Evolutionary conservation across 2,113 vertebrate genomes (phyloP).

Genomic region (Thomomys bottae): DNA sequence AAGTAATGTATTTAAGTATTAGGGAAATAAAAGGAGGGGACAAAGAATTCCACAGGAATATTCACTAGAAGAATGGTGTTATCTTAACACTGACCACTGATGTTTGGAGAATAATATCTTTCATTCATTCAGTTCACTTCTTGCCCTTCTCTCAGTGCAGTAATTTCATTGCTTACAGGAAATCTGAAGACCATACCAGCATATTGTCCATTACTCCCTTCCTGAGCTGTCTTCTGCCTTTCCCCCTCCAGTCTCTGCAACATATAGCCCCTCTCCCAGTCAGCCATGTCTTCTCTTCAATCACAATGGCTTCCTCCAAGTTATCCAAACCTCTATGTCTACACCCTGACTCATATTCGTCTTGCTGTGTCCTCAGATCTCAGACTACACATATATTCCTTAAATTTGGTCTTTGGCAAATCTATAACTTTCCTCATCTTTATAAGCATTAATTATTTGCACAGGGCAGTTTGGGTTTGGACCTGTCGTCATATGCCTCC

Average conservation of each 20-base stretch:
- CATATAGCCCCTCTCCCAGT: fast-evolving
- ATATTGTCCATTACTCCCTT: too few relatives aligned
- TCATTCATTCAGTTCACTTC: neutral
- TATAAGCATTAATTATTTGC: too few relatives aligned
- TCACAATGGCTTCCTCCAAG: neutral
- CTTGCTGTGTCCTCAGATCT: neutral
- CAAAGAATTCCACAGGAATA: neutral
- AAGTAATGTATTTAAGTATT: neutral
- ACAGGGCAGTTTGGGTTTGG: too few relatives aligned
- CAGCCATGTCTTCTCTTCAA: neutral
- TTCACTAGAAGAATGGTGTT: neutral
- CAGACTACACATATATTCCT: neutral
- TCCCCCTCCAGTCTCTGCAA: neutral
- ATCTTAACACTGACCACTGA: neutral
- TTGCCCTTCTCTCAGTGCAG: neutral
- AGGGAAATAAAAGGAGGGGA: neutral
- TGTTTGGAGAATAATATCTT: neutral
- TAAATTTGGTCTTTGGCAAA: neutral
- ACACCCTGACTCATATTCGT: neutral
- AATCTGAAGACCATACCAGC: neutral
- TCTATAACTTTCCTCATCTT: too few relatives aligned
- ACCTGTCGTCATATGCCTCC: too few relatives aligned
- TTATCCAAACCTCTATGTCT: neutral
- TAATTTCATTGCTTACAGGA: neutral
- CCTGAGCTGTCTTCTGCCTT: too few relatives aligned